Evolutionary conservation across 2,113 vertebrate genomes (phyloP).

Genomic region (Vombatus ursinus): DNA sequence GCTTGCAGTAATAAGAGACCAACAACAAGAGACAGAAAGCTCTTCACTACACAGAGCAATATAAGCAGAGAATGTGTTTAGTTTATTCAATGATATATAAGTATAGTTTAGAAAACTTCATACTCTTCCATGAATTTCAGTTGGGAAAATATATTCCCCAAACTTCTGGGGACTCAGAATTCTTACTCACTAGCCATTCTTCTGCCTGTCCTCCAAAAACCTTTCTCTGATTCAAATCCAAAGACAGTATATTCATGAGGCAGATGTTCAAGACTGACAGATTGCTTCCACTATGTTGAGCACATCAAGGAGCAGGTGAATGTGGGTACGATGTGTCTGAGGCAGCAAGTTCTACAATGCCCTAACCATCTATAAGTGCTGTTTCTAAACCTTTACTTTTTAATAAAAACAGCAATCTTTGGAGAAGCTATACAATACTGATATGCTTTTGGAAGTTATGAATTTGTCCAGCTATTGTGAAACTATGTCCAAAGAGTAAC

Average conservation of each 20-base stretch:
- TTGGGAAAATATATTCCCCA: neutral
- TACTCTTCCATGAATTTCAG: conserved; percentile 3
- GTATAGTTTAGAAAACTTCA: conserved; percentile 11
- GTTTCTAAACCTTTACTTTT: neutral
- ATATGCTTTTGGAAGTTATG: neutral
- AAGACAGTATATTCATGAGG: neutral
- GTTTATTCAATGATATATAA: neutral
- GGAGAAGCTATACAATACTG: neutral
- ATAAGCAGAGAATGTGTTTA: neutral
- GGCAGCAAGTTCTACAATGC: conserved; percentile 7
- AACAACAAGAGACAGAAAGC: conserved; percentile 3
- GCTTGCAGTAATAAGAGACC: neutral
- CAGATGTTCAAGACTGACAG: conserved; percentile 15
- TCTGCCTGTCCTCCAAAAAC: conserved; percentile 16
- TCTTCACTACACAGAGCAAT: neutral
- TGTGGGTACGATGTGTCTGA: neutral
- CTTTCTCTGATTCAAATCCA: conserved; percentile 22
- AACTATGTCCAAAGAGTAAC: neutral
- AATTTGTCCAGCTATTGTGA: neutral
- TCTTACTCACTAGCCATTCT: neutral
- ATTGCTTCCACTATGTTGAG: neutral
- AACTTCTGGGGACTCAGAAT: neutral
- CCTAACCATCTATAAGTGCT: conserved; percentile 4
- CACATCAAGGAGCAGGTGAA: neutral
- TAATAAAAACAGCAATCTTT: neutral